Evolutionary conservation across 2,888 invertebrate genomes (phyloP).

Genomic region (Drosophila borborema): DNA sequence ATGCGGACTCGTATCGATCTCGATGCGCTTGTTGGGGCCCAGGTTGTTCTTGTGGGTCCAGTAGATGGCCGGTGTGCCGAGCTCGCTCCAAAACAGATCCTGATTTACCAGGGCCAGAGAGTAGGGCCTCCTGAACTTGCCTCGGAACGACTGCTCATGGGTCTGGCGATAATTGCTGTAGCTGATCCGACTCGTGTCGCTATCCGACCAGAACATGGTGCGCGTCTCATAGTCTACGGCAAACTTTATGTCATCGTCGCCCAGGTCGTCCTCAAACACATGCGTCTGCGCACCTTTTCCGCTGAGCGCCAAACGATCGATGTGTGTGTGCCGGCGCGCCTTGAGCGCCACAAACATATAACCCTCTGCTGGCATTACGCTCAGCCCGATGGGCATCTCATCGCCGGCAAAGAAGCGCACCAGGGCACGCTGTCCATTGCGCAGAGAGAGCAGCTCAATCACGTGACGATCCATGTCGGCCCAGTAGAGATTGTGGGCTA

Average conservation of each 20-base stretch:
- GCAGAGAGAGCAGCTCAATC: conserved; percentile 89
- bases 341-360: conserved; percentile 88
- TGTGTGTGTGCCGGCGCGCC: conserved; percentile 85
- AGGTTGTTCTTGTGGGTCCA: conserved; percentile 87
- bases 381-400: conserved; percentile 89
- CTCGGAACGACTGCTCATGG: conserved; percentile 85
- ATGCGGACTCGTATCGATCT: conserved; percentile 68
- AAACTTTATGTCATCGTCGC: conserved; percentile 83
- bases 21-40: conserved; percentile 80
- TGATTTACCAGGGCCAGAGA: conserved; percentile 88
- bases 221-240: conserved; percentile 86
- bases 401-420: conserved; percentile 87
- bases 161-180: conserved; percentile 88
- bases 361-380: conserved; percentile 86
- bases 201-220: conserved; percentile 89
- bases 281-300: conserved; percentile 86
- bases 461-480: conserved; percentile 88
- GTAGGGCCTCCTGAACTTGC: conserved; percentile 86
- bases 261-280: conserved; percentile 82
- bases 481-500: conserved; percentile 91
- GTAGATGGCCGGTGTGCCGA: conserved; percentile 87
- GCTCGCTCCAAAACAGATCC: conserved; percentile 90
- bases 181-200: conserved; percentile 88
- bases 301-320: conserved; percentile 90
- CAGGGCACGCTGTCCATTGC: conserved; percentile 87